Conservation (phyloP, 30 jellyfish, hydroid and myxozoan species). For the Nemopilema nomurai region DNA sequence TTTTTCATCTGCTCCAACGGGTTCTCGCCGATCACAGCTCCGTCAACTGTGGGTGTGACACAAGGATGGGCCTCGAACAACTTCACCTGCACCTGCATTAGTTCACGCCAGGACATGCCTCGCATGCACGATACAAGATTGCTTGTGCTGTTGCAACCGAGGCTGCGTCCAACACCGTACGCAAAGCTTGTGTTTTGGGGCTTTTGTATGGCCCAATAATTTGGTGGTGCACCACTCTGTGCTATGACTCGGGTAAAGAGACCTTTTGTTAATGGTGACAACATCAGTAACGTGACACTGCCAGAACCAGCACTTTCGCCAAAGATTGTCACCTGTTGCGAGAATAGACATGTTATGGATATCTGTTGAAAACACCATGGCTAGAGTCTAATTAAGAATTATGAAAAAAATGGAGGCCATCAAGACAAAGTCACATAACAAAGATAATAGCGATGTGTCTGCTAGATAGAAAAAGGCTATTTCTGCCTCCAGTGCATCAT, state of each 20-base stretch:
- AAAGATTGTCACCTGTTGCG: conserved; percentile 49
- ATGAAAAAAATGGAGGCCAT: too few species aligned
- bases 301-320: conserved; percentile 83
- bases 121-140: conserved; percentile 18
- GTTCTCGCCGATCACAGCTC: background rate
- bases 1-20: conserved; percentile 21
- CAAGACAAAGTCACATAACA: too few species aligned
- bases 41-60: conserved; percentile 32
- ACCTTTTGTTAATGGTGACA: conserved; percentile 74
- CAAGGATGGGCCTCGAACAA: background rate
- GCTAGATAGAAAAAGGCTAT: too few species aligned
- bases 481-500: too few species aligned
- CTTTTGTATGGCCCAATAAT: conserved; percentile 31
- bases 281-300: conserved; percentile 31
- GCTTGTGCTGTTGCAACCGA: conserved; percentile 10
- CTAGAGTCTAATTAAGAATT: too few species aligned
- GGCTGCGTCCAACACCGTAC: background rate
- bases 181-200: background rate
- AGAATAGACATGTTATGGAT: too few species aligned
- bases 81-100: conserved; percentile 11
- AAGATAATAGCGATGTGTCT: too few species aligned
- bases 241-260: conserved; percentile 64
- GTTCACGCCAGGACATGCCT: conserved; percentile 8
- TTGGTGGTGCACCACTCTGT: conserved; percentile 70
- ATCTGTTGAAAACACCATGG: too few species aligned